Percentiles rank a stretch among this genome's conserved stretches.
Conservation (phyloP, 2,113 vertebrate species). For the Chaetodon trifascialis region DNA sequence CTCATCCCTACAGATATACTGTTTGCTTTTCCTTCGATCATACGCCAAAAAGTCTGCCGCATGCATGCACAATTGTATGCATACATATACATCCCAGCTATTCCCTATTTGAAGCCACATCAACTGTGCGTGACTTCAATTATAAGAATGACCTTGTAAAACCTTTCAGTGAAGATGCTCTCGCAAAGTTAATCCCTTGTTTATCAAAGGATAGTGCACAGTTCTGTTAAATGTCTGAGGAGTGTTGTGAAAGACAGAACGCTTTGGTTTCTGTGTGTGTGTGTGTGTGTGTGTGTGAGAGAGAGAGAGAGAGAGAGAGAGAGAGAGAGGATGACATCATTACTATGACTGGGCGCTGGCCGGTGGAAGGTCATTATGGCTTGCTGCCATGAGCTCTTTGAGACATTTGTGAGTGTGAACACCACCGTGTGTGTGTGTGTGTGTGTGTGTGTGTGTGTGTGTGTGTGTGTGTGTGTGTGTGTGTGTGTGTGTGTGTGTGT, state of each 20-base stretch:
- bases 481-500: slow-evolving; percentile 23
- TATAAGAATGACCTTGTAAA: slow-evolving; percentile 9
- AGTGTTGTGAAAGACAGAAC: slow-evolving; percentile 10
- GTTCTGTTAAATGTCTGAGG: slow-evolving; percentile 6
- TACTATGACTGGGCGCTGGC: slow-evolving; percentile 65
- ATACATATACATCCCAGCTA: neutral
- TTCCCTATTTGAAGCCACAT: neutral
- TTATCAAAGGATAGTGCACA: neutral
- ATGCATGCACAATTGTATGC: no score
- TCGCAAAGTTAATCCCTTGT: slow-evolving; percentile 16
- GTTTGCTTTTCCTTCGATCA: neutral
- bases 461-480: slow-evolving; percentile 2
- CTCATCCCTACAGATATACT: neutral
- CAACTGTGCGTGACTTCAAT: neutral
- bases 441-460: slow-evolving; percentile 26
- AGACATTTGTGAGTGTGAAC: slow-evolving; percentile 23
- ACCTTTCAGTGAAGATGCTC: slow-evolving; percentile 1
- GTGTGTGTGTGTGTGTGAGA: neutral
- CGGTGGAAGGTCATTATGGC: slow-evolving; percentile 62
- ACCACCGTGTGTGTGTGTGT: slow-evolving; percentile 15
- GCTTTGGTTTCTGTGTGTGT: slow-evolving; percentile 5
- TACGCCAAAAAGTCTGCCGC: neutral
- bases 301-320: neutral
- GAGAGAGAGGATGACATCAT: slow-evolving; percentile 68
- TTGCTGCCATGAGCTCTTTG: slow-evolving; percentile 48